Percentiles rank a stretch among this genome's conserved stretches.
phyloP scores from a whole-genome alignment of 2,888 invertebrate species.

The Cerastoderma edule region DNA sequence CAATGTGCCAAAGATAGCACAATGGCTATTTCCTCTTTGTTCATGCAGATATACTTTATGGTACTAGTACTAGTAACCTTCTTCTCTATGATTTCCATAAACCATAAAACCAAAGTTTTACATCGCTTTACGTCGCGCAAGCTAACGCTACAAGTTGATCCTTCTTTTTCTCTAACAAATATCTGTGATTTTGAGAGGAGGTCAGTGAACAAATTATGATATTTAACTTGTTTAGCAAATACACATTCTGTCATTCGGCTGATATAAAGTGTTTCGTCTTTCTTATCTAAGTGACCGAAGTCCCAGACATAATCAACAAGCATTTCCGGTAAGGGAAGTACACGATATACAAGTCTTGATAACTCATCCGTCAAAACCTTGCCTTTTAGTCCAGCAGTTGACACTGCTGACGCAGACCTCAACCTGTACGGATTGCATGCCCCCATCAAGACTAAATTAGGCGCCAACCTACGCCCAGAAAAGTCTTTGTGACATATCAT shows the following conservation, averaged over 20 bases:
- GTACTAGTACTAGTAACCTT: too few species aligned
- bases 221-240: constrained; percentile 1
- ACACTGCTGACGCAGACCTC: constrained; percentile 50
- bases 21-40: constrained; percentile 40
- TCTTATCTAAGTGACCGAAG: constrained; percentile 65
- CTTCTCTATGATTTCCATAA: constrained; percentile 7
- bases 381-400: constrained; percentile 64
- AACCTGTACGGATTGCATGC: constrained; percentile 73
- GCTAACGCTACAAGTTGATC: constrained; percentile 42
- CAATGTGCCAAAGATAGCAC: constrained; percentile 57
- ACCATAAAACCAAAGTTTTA: constrained; percentile 41
- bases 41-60: too few species aligned
- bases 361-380: constrained; percentile 66
- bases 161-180: constrained; percentile 39
- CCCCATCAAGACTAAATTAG: constrained; percentile 65
- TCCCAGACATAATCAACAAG: constrained; percentile 74
- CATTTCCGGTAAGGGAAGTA: constrained; percentile 70
- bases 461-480: constrained; percentile 55
- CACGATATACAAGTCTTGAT: constrained; percentile 68
- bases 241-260: constrained; percentile 39
- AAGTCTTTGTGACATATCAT: constrained; percentile 63
- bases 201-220: constrained; percentile 28
- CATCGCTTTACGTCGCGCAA: constrained; percentile 56
- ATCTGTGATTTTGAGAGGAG: constrained; percentile 47
- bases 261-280: constrained; percentile 67